These are phyloP conservation scores for Liparis tanakae DNA, from an alignment of 2,797 vertebrate genomes.

Conservation along the genomic window DNA sequence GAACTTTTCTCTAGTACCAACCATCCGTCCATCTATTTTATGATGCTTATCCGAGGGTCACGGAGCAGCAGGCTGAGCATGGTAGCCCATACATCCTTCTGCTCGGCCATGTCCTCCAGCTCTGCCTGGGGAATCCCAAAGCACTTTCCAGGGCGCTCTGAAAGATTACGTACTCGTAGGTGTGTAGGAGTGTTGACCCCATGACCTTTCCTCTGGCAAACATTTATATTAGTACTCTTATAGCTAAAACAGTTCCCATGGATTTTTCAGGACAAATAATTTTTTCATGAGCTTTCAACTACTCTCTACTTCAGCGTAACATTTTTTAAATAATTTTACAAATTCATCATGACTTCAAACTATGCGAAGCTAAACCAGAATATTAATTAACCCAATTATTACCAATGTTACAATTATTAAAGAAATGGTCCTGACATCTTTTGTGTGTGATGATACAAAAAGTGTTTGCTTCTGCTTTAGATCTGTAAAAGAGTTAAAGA, in stretches of 20 bases:
- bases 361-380: not conserved
- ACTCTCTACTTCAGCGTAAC: not conserved
- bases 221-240: not conserved
- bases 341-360: not conserved
- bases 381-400: not conserved
- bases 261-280: not conserved
- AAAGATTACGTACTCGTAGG: not conserved
- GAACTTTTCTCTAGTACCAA: slow-evolving; percentile 8
- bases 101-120: not conserved
- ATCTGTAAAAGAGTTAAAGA: slow-evolving; percentile 17
- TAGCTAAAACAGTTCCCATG: not conserved
- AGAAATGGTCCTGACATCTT: not conserved
- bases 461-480: not conserved
- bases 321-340: not conserved
- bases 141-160: not conserved
- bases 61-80: not conserved
- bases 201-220: not conserved
- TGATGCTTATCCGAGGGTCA: slow-evolving; percentile 8
- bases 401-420: not conserved
- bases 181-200: not conserved
- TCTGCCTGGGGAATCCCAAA: not conserved
- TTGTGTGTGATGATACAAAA: not conserved
- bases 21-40: slow-evolving; percentile 32
- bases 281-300: not conserved
- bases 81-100: not conserved